Percentiles rank a stretch among this genome's conserved stretches.
phyloP scores from a whole-genome alignment of 2,888 invertebrate species.

The Apeira syringaria region DNA sequence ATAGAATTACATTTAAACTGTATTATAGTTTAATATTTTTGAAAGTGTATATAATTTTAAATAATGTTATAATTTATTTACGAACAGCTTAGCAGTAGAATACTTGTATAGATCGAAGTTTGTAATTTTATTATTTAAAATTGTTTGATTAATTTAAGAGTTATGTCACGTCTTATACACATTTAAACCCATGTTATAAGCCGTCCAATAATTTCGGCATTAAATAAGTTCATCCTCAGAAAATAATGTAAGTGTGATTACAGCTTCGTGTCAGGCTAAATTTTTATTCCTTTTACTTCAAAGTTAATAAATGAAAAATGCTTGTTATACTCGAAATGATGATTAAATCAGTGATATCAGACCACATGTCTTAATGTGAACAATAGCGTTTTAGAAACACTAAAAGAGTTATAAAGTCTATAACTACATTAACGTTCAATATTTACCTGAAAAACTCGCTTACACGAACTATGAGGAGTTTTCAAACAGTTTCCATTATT shows the following conservation, averaged over 20 bases:
- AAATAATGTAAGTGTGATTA: slow-evolving; percentile 1
- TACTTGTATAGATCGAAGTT: slow-evolving; percentile 36
- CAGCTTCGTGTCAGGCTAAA: slow-evolving; percentile 1
- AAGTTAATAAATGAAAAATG: too few species aligned
- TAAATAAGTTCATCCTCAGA: slow-evolving; percentile 41
- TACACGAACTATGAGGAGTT: too few species aligned
- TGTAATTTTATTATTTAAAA: not conserved
- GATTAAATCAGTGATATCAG: too few species aligned
- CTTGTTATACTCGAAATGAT: too few species aligned
- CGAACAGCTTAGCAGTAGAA: slow-evolving; percentile 47
- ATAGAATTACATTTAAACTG: slow-evolving; percentile 42
- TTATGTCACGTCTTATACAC: too few species aligned
- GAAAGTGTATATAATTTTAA: slow-evolving; percentile 14
- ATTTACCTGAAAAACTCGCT: too few species aligned
- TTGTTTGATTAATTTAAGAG: too few species aligned
- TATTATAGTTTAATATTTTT: slow-evolving; percentile 28
- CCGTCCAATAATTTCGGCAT: slow-evolving; percentile 72
- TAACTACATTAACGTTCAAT: too few species aligned
- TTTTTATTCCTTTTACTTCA: slow-evolving; percentile 9
- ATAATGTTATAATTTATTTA: slow-evolving; percentile 41
- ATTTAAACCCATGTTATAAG: slow-evolving; percentile 51
- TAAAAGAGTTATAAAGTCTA: too few species aligned
- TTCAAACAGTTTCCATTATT: too few species aligned
- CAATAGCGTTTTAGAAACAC: too few species aligned
- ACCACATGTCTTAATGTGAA: too few species aligned